Evolutionary conservation across 2,797 vertebrate genomes (phyloP).

Genomic region (Poeciliopsis gracilis): DNA sequence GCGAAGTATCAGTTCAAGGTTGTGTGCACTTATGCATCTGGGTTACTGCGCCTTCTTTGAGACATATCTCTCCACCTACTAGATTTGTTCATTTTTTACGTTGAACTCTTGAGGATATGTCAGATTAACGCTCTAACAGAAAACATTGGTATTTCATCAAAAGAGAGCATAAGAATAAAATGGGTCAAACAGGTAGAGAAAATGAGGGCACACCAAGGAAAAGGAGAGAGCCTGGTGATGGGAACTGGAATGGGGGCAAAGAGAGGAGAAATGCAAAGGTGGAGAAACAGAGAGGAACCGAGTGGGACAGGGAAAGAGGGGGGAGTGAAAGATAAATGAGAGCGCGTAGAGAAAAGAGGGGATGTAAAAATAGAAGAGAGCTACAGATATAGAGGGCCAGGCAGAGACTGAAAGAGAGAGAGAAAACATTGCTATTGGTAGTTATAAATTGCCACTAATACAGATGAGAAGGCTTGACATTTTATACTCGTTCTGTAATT

Average conservation of each 20-base stretch:
- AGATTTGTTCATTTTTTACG: neutral
- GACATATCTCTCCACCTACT: neutral
- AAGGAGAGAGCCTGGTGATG: slow-evolving; percentile 68
- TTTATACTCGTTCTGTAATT: slow-evolving; percentile 78
- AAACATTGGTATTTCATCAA: slow-evolving; percentile 15
- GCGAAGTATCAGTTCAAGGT: neutral
- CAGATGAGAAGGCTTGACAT: slow-evolving; percentile 79
- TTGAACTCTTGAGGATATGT: neutral
- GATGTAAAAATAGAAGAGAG: slow-evolving; percentile 78
- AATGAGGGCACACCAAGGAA: slow-evolving; percentile 67
- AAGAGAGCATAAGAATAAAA: slow-evolving; percentile 58
- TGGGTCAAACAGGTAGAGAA: slow-evolving; percentile 66
- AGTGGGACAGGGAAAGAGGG: slow-evolving; percentile 62
- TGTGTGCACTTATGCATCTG: neutral
- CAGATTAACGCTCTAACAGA: neutral
- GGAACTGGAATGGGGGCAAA: slow-evolving; percentile 74
- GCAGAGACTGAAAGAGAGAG: slow-evolving; percentile 56
- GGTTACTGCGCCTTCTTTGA: neutral
- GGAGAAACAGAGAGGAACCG: slow-evolving; percentile 62
- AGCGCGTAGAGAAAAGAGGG: slow-evolving; percentile 75
- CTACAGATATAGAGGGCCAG: slow-evolving; percentile 68
- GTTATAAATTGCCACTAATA: slow-evolving; percentile 82
- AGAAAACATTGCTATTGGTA: slow-evolving; percentile 74
- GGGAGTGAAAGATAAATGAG: slow-evolving; percentile 80
- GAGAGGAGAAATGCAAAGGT: slow-evolving; percentile 77